Evolutionary conservation across 1,140 invertebrate genomes (phyloP).

Genomic region (Pseudomyrmex cubaensis): DNA sequence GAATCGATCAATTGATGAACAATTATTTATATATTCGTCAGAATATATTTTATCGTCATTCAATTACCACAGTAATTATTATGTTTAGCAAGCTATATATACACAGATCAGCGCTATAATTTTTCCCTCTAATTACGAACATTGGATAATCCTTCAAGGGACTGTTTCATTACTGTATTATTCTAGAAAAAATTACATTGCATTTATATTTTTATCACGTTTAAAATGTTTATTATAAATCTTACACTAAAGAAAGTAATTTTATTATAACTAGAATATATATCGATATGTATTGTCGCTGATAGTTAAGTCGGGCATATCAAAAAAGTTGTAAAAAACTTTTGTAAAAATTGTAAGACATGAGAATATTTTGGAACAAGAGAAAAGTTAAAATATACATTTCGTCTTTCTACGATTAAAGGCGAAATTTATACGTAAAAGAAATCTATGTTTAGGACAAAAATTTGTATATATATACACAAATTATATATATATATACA

Average conservation of each 20-base stretch:
- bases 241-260: constrained; percentile 6
- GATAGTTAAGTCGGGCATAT: constrained; percentile 39
- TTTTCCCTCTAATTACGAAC: constrained; percentile 29
- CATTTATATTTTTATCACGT: constrained; percentile 15
- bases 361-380: background rate
- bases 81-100: constrained; percentile 5
- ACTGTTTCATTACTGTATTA: constrained; percentile 34
- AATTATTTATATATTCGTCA: background rate
- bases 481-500: too few species aligned
- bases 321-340: constrained; percentile 26
- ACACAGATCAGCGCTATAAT: background rate
- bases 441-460: too few species aligned
- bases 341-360: constrained; percentile 9
- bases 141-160: constrained; percentile 66
- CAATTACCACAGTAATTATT: constrained; percentile 25
- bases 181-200: constrained; percentile 3
- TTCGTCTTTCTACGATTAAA: background rate
- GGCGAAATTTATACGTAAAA: background rate
- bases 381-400: background rate
- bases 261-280: constrained; percentile 42
- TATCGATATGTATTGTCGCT: constrained; percentile 58
- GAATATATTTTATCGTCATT: constrained; percentile 25
- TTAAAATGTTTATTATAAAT: constrained; percentile 31
- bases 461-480: too few species aligned
- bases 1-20: background rate